These are phyloP conservation scores for Malurus elegans DNA, from an alignment of 2,113 vertebrate species.

Conservation along the genomic window DNA sequence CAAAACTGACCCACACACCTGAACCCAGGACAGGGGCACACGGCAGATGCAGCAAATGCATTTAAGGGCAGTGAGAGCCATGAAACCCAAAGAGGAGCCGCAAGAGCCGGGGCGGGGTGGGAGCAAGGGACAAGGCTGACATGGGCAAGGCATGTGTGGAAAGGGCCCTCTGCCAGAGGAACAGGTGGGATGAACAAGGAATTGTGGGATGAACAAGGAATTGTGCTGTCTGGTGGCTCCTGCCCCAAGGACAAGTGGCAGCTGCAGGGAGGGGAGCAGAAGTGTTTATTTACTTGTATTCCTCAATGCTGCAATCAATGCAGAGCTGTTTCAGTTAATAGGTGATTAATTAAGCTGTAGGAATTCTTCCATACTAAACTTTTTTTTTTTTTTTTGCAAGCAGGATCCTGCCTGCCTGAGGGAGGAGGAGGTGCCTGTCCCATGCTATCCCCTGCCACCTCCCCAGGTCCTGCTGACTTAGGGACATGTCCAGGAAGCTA, in stretches of 20 bases:
- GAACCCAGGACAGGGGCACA: neutral
- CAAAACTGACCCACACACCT: neutral
- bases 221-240: neutral
- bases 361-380: neutral
- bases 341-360: neutral
- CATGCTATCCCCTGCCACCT: neutral
- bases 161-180: neutral
- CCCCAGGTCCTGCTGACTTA: neutral
- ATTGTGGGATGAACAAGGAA: neutral
- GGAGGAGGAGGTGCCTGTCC: neutral
- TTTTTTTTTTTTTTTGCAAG: neutral
- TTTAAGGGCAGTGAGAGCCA: neutral
- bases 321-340: neutral
- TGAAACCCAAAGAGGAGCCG: neutral
- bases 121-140: neutral
- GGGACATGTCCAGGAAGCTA: neutral
- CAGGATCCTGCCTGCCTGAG: neutral
- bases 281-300: neutral
- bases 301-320: neutral
- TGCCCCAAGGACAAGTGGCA: neutral
- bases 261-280: neutral
- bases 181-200: accelerated
- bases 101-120: neutral
- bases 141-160: accelerated
- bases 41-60: accelerated